These are phyloP conservation scores for Phalloptychus januarius DNA, from an alignment of 2,797 vertebrate species.

Conservation along the genomic window DNA sequence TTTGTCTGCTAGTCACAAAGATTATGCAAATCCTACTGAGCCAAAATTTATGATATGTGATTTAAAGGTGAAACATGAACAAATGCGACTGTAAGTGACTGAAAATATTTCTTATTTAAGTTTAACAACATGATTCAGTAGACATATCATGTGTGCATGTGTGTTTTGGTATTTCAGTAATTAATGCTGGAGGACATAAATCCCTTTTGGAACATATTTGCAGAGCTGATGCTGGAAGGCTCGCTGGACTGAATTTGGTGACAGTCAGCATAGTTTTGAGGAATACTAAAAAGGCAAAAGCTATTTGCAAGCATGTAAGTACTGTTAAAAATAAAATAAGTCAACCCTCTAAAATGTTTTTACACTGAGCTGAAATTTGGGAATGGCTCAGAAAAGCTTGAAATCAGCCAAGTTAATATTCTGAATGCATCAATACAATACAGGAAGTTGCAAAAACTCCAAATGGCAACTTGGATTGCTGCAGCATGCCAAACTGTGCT, in stretches of 20 bases:
- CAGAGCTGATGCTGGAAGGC: background rate
- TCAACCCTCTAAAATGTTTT: background rate
- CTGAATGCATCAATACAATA: background rate
- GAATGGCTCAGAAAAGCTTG: background rate
- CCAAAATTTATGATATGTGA: conserved; percentile 6
- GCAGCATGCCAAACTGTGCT: conserved; percentile 15
- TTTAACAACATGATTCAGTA: background rate
- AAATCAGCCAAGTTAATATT: background rate
- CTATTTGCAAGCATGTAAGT: conserved; percentile 1
- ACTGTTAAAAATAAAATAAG: background rate
- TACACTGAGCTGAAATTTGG: conserved; percentile 1
- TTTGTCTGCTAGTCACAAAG: background rate
- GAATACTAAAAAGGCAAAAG: background rate
- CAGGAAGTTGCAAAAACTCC: background rate
- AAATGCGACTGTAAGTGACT: background rate
- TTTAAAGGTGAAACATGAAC: background rate
- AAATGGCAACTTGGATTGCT: background rate
- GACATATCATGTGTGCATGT: conserved; percentile 4
- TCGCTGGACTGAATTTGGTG: background rate
- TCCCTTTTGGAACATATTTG: background rate
- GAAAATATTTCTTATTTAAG: background rate
- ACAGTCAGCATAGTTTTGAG: background rate
- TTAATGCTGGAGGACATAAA: background rate
- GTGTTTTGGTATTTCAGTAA: background rate
- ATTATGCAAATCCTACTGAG: conserved; percentile 3